phyloP scores from a whole-genome alignment of 2,797 vertebrate genomes.

The Sebastes trivittatus region DNA sequence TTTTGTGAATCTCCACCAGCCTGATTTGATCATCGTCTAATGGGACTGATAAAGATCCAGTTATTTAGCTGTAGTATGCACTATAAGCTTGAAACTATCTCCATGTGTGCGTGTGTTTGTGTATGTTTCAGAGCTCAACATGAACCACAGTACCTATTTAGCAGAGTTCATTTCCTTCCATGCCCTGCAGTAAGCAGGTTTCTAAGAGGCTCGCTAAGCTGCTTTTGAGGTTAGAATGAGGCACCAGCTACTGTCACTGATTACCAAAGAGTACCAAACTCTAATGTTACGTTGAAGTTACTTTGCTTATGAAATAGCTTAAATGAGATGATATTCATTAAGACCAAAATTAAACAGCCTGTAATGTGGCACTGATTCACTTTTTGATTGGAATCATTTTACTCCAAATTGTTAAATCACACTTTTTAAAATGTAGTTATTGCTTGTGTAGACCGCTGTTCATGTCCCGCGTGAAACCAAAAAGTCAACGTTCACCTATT shows the following conservation, averaged over 20 bases:
- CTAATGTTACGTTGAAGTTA: conserved; percentile 6
- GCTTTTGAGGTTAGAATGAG: conserved; percentile 75
- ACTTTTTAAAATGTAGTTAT: not conserved
- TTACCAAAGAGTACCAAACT: conserved; percentile 13
- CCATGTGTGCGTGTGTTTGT: not conserved
- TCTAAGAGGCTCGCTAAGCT: conserved; percentile 76
- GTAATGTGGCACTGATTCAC: not conserved
- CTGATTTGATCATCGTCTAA: not conserved
- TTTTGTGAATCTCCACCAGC: not conserved
- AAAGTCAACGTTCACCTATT: too few species aligned
- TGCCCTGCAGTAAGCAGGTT: conserved; percentile 70
- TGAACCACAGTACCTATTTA: conserved; percentile 24
- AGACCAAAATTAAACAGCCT: not conserved
- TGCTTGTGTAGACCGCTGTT: not conserved
- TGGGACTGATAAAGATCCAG: not conserved
- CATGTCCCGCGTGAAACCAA: too few species aligned
- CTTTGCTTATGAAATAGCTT: not conserved
- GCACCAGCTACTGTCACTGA: conserved; percentile 49
- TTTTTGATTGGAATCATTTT: not conserved
- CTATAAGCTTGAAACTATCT: not conserved
- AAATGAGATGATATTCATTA: not conserved
- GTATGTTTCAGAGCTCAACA: conserved; percentile 29
- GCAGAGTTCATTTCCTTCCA: conserved; percentile 59
- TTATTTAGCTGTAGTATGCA: not conserved
- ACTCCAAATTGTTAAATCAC: not conserved